phyloP scores from a whole-genome alignment of 2,113 vertebrate genomes.

The Podarcis cretensis region DNA sequence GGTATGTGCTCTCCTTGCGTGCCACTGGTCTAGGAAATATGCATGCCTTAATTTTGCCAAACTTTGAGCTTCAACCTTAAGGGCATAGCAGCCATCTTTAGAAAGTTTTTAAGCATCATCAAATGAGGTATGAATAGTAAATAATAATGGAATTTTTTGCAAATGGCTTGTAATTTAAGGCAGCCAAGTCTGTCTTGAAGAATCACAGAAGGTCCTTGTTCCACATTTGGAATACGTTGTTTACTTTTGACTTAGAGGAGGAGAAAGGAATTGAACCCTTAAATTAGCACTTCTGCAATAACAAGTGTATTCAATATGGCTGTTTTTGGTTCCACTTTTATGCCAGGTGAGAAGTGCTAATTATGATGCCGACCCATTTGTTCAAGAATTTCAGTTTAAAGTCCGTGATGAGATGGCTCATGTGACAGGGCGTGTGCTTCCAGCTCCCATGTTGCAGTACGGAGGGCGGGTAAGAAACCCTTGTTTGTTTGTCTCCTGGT shows the following conservation, averaged over 20 bases:
- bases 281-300: not conserved
- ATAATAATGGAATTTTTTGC: not conserved
- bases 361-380: constrained; percentile 96
- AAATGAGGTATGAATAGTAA: not conserved
- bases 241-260: not conserved
- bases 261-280: not conserved
- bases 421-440: constrained; percentile 96
- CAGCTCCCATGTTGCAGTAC: constrained; percentile 97
- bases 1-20: not conserved
- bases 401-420: constrained; percentile 99
- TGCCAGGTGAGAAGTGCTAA: constrained; percentile 95
- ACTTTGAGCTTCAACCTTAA: not conserved
- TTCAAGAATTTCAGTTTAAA: constrained; percentile 98
- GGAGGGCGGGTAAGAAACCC: constrained; percentile 92
- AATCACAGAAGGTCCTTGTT: not conserved
- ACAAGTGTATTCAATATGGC: no score
- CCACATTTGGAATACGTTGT: no score
- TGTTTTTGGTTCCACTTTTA: not conserved
- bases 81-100: not conserved
- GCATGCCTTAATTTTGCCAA: not conserved
- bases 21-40: not conserved
- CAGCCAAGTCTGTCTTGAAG: not conserved
- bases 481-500: not conserved
- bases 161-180: not conserved
- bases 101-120: no score